Evolutionary conservation across 1,140 invertebrate genomes (phyloP).

Genomic region (Lepeophtheirus salmonis): DNA sequence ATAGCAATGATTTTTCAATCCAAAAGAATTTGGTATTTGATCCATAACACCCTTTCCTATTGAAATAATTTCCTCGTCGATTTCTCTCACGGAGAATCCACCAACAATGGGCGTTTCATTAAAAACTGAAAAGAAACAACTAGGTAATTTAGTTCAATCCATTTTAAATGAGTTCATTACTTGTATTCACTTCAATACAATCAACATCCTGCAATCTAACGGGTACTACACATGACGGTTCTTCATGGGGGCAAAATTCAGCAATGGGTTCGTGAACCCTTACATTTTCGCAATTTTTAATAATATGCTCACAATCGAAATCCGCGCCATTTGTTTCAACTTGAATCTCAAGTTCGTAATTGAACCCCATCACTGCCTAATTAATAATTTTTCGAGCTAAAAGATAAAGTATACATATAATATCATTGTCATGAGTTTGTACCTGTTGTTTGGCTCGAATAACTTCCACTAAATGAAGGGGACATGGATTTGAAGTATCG

Average conservation of each 20-base stretch:
- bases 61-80: not conserved
- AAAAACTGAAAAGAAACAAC: not conserved
- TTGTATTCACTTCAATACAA: not conserved
- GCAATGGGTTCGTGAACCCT: not conserved
- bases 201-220: not conserved
- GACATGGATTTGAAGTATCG: not conserved
- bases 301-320: not conserved
- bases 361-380: not conserved
- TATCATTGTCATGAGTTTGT: not conserved
- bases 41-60: not conserved
- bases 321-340: not conserved
- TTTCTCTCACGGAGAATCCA: not conserved
- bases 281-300: not conserved
- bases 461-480: not conserved
- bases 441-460: not conserved
- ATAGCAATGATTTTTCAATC: not conserved
- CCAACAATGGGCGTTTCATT: not conserved
- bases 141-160: not conserved
- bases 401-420: not conserved
- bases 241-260: not conserved
- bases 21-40: not conserved
- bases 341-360: not conserved
- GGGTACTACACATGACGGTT: not conserved
- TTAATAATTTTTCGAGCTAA: too few species aligned
- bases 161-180: not conserved